Conservation (phyloP, 2,113 vertebrate species). For the Takifugu bimaculatus region DNA sequence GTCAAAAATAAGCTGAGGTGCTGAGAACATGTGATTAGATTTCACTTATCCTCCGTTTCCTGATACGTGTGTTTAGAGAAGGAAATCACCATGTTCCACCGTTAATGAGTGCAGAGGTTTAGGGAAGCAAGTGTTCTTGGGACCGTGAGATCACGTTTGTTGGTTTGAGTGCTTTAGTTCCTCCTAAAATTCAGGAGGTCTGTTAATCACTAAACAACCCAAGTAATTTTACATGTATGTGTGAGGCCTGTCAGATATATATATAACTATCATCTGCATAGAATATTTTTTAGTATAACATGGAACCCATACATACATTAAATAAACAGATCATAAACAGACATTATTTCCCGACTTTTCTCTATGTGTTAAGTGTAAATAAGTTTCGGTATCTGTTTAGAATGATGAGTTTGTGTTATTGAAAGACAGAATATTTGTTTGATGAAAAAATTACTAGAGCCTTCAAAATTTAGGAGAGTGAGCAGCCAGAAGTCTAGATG, state of each 20-base stretch:
- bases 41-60: constrained; percentile 24
- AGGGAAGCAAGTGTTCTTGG: constrained; percentile 16
- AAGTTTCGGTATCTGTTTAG: too few relatives aligned
- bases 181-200: constrained; percentile 9
- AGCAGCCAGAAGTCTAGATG: constrained; percentile 1
- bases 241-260: constrained; percentile 25
- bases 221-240: constrained; percentile 53
- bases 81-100: constrained; percentile 39
- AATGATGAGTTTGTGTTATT: too few relatives aligned
- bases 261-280: not conserved
- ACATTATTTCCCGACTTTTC: too few relatives aligned
- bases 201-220: too few relatives aligned
- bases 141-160: constrained; percentile 27
- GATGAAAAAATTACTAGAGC: too few relatives aligned
- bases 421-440: too few relatives aligned
- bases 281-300: too few relatives aligned
- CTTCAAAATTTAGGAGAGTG: too few relatives aligned
- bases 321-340: too few relatives aligned
- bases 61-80: constrained; percentile 44
- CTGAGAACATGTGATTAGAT: constrained; percentile 20
- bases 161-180: constrained; percentile 41
- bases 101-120: constrained; percentile 44
- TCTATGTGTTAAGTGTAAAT: too few relatives aligned
- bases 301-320: too few relatives aligned
- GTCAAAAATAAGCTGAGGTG: constrained; percentile 13